Evolutionary conservation across 2,888 invertebrate genomes (phyloP).

Genomic region (Griposia aprilina): DNA sequence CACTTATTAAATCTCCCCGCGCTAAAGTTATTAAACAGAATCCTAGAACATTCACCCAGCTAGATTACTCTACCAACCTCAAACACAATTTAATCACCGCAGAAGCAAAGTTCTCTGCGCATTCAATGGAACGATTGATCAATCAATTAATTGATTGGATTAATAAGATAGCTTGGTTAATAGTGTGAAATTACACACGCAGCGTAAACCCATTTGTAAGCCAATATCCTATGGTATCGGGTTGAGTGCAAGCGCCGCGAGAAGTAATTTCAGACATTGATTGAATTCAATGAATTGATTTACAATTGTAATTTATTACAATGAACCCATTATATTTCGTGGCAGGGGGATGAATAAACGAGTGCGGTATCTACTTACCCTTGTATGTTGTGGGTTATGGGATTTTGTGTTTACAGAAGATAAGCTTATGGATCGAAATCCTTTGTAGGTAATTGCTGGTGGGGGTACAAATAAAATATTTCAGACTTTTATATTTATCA

Average conservation of each 20-base stretch:
- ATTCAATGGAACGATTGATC: slow-evolving; percentile 46
- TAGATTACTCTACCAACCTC: slow-evolving; percentile 35
- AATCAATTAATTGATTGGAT: slow-evolving; percentile 54
- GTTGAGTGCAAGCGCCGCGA: slow-evolving; percentile 27
- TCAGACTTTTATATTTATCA: not conserved
- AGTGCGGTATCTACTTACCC: slow-evolving; percentile 41
- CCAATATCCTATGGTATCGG: slow-evolving; percentile 20
- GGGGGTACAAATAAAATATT: not conserved
- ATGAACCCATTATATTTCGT: slow-evolving; percentile 58
- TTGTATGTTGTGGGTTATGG: slow-evolving; percentile 19
- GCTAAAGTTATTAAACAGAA: slow-evolving; percentile 17
- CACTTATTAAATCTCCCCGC: not conserved
- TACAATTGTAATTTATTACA: slow-evolving; percentile 67
- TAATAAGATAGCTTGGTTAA: slow-evolving; percentile 46
- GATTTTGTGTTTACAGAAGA: slow-evolving; percentile 33
- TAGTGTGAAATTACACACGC: slow-evolving; percentile 49
- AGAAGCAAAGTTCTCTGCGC: slow-evolving; percentile 20
- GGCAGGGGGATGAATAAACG: slow-evolving; percentile 48
- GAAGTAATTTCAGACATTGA: slow-evolving; percentile 57
- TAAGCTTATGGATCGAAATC: slow-evolving; percentile 9
- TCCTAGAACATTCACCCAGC: not conserved
- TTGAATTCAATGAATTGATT: slow-evolving; percentile 59
- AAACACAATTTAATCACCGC: slow-evolving; percentile 44
- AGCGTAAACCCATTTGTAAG: slow-evolving; percentile 32
- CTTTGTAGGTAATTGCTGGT: slow-evolving; percentile 3